These are phyloP conservation scores for Agonopterix alstromeriana DNA, from an alignment of 2,888 invertebrate genomes.

Conservation along the genomic window DNA sequence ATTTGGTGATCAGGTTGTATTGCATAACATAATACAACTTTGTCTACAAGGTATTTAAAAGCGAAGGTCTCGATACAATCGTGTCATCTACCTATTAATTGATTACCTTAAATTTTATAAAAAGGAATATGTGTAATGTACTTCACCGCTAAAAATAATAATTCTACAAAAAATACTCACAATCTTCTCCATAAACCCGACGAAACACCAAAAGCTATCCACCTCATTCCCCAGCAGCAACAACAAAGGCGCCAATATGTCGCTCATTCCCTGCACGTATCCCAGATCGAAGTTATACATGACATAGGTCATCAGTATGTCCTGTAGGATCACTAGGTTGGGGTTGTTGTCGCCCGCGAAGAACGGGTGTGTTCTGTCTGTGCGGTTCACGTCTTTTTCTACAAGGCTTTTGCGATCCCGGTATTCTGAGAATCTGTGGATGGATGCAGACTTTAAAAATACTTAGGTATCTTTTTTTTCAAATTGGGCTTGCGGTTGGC, in stretches of 20 bases:
- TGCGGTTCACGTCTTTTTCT: constrained; percentile 98
- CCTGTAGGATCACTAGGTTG: constrained; percentile 88
- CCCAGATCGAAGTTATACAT: constrained; percentile 99
- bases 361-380: constrained; percentile 93
- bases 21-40: too few relatives aligned
- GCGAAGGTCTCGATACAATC: too few relatives aligned
- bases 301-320: constrained; percentile 98
- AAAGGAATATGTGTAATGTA: too few relatives aligned
- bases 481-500: too few relatives aligned
- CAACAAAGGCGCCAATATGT: constrained; percentile 94
- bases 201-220: constrained; percentile 99
- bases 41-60: too few relatives aligned
- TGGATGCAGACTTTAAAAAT: background rate
- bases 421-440: constrained; percentile 84
- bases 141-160: too few relatives aligned
- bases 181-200: constrained; percentile 97
- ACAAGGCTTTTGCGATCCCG: constrained; percentile 95
- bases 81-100: too few relatives aligned
- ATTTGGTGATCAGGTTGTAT: too few relatives aligned
- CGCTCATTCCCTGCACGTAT: constrained; percentile 98
- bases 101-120: too few relatives aligned
- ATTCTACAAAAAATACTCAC: constrained; percentile 69
- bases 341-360: constrained; percentile 96
- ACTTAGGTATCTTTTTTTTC: too few relatives aligned
- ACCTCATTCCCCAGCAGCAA: constrained; percentile 94